Percentiles rank a stretch among this genome's conserved stretches.
Conservation (phyloP, 2,113 vertebrate genomes). For the Gambusia holbrooki region DNA sequence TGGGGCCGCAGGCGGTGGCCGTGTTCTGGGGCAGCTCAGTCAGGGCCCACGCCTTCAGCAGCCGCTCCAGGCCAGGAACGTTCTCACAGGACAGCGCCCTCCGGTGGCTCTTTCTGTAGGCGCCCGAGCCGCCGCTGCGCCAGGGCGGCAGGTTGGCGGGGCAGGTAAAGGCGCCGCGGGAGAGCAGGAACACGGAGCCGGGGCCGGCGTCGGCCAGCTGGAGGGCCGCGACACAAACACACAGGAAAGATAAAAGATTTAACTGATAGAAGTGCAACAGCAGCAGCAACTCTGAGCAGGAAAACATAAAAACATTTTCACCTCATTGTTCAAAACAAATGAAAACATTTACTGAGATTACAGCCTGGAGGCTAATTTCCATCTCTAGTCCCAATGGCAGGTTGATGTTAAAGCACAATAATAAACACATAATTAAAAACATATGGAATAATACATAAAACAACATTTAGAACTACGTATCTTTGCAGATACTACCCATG, state of each 20-base stretch:
- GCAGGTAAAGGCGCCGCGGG: slow-evolving; percentile 82
- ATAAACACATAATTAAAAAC: no score
- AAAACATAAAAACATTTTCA: no score
- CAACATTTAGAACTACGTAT: no score
- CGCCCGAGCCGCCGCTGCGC: slow-evolving; percentile 74
- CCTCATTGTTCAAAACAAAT: no score
- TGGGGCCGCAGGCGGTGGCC: slow-evolving; percentile 19
- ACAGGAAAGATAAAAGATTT: background rate
- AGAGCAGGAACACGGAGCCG: slow-evolving; percentile 81
- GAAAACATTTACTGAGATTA: no score
- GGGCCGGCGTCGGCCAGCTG: slow-evolving; percentile 61
- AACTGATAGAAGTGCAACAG: no score
- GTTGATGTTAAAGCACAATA: no score
- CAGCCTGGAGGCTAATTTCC: no score
- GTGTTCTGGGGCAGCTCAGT: slow-evolving; percentile 47
- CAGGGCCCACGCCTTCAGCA: slow-evolving; percentile 65
- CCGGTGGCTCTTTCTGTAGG: slow-evolving; percentile 78
- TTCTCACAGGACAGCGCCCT: slow-evolving; percentile 81
- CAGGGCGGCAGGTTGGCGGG: slow-evolving; percentile 87
- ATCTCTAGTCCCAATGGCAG: no score
- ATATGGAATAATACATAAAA: no score
- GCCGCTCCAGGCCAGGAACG: slow-evolving; percentile 80
- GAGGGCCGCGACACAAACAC: background rate
- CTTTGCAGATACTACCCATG: no score
- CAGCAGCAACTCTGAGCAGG: no score